Evolutionary conservation across 2,113 vertebrate genomes (phyloP).

Genomic region (Prionailurus bengalensis): DNA sequence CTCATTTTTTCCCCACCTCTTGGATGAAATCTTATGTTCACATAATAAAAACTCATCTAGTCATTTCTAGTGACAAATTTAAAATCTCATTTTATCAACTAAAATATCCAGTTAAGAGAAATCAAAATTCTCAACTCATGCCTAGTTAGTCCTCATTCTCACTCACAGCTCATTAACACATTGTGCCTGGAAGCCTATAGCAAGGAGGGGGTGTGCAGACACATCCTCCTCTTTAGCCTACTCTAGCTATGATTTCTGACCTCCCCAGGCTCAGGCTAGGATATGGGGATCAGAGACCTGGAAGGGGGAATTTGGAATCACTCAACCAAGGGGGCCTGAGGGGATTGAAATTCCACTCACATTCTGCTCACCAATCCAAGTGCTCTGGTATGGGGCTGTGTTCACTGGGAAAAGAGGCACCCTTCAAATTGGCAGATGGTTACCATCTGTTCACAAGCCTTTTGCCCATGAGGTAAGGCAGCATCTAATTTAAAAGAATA

Average conservation of each 20-base stretch:
- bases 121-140: not conserved
- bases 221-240: not conserved
- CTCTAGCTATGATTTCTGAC: not conserved
- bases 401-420: not conserved
- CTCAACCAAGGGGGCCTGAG: not conserved
- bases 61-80: not conserved
- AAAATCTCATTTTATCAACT: constrained; percentile 2
- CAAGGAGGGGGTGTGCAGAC: not conserved
- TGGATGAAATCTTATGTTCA: not conserved
- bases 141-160: not conserved
- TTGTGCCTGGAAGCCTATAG: not conserved
- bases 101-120: not conserved
- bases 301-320: not conserved
- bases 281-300: not conserved
- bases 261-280: not conserved
- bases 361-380: not conserved
- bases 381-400: not conserved
- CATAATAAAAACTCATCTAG: not conserved
- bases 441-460: not conserved
- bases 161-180: not conserved
- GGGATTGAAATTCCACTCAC: not conserved
- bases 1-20: not conserved
- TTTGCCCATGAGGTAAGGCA: not conserved
- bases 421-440: not conserved
- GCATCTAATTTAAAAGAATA: not conserved